Conservation (phyloP, 2,797 vertebrate genomes). For the Masticophis lateralis region DNA sequence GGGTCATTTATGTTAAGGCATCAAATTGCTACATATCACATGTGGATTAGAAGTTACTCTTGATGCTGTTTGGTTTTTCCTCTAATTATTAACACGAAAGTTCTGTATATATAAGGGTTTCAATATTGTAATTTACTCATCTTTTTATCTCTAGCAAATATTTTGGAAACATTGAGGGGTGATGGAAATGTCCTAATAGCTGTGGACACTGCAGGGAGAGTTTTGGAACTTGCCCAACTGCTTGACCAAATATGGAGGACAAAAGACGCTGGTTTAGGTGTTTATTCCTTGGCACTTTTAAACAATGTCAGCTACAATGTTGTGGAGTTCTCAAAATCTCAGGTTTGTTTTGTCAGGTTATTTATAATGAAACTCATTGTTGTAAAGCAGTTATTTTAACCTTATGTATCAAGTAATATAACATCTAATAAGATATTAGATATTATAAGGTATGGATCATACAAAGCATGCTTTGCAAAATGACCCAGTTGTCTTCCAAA, state of each 20-base stretch:
- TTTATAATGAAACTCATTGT: not conserved
- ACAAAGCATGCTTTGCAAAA: not conserved
- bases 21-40: not conserved
- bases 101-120: conserved; percentile 8
- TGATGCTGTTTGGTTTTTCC: not conserved
- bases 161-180: conserved; percentile 93
- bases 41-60: not conserved
- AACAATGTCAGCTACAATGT: conserved; percentile 99
- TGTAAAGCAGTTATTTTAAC: not conserved
- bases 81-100: not conserved
- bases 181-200: conserved; percentile 96
- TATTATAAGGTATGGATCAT: not conserved
- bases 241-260: conserved; percentile 99
- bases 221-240: conserved; percentile 95
- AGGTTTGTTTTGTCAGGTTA: conserved; percentile 77
- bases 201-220: conserved; percentile 93
- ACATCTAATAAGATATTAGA: not conserved
- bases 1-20: not conserved
- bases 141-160: conserved; percentile 80
- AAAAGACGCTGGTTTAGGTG: conserved; percentile 93
- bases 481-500: not conserved
- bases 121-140: conserved; percentile 32
- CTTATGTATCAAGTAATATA: not conserved
- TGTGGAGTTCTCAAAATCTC: conserved; percentile 98
- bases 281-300: conserved; percentile 91